phyloP scores from a whole-genome alignment of 2,113 vertebrate genomes.

The Chionodraco myersi region DNA sequence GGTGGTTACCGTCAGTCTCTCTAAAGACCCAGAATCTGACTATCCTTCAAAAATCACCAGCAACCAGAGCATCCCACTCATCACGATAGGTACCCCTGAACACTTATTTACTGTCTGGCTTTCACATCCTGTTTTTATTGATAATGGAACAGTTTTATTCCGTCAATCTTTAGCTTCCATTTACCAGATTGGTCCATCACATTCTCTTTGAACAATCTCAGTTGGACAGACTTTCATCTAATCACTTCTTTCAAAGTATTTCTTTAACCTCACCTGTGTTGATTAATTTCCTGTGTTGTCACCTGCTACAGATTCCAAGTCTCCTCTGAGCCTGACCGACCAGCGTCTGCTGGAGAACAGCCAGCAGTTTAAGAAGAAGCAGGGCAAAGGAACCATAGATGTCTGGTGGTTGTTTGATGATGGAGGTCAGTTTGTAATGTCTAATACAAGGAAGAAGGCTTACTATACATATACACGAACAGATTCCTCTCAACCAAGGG shows the following conservation, averaged over 20 bases:
- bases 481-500: no score
- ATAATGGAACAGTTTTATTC: no score
- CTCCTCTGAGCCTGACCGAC: constrained; percentile 88
- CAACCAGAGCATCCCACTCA: constrained; percentile 84
- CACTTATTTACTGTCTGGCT: no score
- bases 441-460: no score
- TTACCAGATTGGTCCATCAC: no score
- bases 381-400: constrained; percentile 96
- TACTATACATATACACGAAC: no score
- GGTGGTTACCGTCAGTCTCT: constrained; percentile 86
- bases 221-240: background rate
- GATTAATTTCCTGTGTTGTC: background rate
- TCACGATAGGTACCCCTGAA: constrained; percentile 84
- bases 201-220: background rate
- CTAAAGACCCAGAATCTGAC: constrained; percentile 88
- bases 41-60: constrained; percentile 83
- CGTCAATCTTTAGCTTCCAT: no score
- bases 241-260: background rate
- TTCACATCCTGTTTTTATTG: no score
- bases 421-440: constrained; percentile 85
- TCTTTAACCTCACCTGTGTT: background rate
- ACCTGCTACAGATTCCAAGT: constrained; percentile 82
- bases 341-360: constrained; percentile 93
- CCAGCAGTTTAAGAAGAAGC: constrained; percentile 94
- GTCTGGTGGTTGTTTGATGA: constrained; percentile 99